Conservation (phyloP, 2,888 invertebrate species). For the Euplagia quadripunctaria region DNA sequence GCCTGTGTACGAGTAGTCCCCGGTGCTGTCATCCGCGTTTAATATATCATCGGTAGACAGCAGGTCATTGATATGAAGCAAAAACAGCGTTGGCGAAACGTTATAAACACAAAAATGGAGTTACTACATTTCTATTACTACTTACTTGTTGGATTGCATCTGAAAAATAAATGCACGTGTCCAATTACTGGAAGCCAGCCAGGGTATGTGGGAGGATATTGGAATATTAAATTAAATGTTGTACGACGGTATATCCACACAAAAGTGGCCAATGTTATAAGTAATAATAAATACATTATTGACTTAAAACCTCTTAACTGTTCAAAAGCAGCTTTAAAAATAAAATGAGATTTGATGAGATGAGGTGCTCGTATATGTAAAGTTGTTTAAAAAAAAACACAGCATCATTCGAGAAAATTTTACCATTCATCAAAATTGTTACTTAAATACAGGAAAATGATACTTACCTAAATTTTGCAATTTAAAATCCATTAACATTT, state of each 20-base stretch:
- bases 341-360: neutral
- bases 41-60: too few species aligned
- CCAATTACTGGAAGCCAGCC: constrained; percentile 22
- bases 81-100: too few species aligned
- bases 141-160: constrained; percentile 15
- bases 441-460: constrained; percentile 4
- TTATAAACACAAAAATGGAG: too few species aligned
- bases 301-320: neutral
- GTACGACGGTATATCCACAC: neutral
- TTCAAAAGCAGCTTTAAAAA: too few species aligned
- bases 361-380: neutral
- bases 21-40: too few species aligned
- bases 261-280: neutral
- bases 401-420: neutral
- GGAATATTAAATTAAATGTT: neutral
- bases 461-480: neutral
- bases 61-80: too few species aligned
- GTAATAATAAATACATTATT: constrained; percentile 1
- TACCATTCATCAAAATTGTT: neutral
- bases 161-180: constrained; percentile 13
- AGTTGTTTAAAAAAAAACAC: neutral
- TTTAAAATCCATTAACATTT: neutral
- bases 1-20: too few species aligned
- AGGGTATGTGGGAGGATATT: constrained; percentile 9
- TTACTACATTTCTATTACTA: neutral